These are phyloP conservation scores for Hydroisotoma schaefferi DNA, from an alignment of 2,888 invertebrate genomes.

Conservation along the genomic window DNA sequence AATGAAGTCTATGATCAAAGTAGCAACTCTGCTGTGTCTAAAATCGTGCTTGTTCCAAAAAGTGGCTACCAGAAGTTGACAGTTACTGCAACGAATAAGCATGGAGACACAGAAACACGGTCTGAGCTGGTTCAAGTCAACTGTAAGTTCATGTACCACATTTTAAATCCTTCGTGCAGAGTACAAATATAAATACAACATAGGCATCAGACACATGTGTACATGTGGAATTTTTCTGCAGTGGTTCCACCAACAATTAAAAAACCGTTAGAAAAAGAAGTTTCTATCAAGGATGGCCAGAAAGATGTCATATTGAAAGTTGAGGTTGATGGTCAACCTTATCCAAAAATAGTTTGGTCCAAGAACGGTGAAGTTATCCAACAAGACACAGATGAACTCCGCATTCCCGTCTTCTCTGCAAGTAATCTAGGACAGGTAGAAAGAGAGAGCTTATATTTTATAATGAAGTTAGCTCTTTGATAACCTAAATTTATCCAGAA, in stretches of 20 bases:
- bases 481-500: neutral
- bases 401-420: constrained; percentile 14
- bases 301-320: constrained; percentile 74
- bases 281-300: constrained; percentile 20
- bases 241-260: constrained; percentile 22
- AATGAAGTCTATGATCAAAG: constrained; percentile 70
- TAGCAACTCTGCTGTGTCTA: constrained; percentile 71
- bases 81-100: constrained; percentile 51
- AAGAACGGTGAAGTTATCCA: constrained; percentile 16
- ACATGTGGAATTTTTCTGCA: neutral
- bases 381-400: neutral
- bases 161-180: neutral
- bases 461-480: neutral
- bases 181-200: neutral
- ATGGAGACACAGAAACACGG: constrained; percentile 49
- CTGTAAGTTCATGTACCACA: constrained; percentile 10
- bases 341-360: constrained; percentile 71
- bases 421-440: constrained; percentile 14
- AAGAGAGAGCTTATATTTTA: neutral
- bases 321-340: constrained; percentile 70
- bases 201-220: no score
- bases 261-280: constrained; percentile 17
- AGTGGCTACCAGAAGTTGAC: constrained; percentile 47
- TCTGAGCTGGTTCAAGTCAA: constrained; percentile 24
- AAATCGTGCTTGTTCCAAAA: constrained; percentile 67